Evolutionary conservation across 2,797 vertebrate genomes (phyloP).

Genomic region (Myotis planiceps): DNA sequence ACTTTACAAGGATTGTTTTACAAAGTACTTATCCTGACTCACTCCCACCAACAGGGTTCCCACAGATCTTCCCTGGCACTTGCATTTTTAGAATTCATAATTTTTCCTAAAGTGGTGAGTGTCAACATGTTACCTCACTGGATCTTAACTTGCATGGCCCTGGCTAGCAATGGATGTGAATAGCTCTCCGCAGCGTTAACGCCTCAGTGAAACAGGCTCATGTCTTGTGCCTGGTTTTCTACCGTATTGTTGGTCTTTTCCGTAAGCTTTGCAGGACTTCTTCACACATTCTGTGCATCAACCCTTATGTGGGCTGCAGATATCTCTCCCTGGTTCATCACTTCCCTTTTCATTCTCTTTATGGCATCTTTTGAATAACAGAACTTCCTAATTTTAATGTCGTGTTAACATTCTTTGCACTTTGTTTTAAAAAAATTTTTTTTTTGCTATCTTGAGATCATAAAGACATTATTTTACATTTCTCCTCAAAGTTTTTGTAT

Average conservation of each 20-base stretch:
- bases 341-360: neutral
- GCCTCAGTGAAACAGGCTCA: rapidly evolving
- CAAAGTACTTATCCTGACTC: neutral
- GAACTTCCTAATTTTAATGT: neutral
- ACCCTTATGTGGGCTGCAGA: rapidly evolving
- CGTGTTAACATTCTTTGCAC: neutral
- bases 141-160: neutral
- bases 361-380: neutral
- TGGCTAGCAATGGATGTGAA: neutral
- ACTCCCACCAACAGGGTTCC: rapidly evolving
- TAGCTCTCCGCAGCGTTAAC: rapidly evolving
- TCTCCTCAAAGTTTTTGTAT: neutral
- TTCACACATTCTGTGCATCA: rapidly evolving
- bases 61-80: neutral
- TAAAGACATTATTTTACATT: neutral
- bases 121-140: neutral
- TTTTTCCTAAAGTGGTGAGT: neutral
- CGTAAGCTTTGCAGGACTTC: neutral
- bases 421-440: neutral
- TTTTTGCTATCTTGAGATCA: neutral
- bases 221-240: neutral
- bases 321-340: too few relatives aligned
- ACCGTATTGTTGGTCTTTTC: rapidly evolving
- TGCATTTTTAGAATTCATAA: neutral
- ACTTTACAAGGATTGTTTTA: neutral